A percentile compares a stretch with the other conserved stretches of the same genome.
phyloP scores from a whole-genome alignment of 2,113 vertebrate genomes.

The Centrocercus urophasianus region DNA sequence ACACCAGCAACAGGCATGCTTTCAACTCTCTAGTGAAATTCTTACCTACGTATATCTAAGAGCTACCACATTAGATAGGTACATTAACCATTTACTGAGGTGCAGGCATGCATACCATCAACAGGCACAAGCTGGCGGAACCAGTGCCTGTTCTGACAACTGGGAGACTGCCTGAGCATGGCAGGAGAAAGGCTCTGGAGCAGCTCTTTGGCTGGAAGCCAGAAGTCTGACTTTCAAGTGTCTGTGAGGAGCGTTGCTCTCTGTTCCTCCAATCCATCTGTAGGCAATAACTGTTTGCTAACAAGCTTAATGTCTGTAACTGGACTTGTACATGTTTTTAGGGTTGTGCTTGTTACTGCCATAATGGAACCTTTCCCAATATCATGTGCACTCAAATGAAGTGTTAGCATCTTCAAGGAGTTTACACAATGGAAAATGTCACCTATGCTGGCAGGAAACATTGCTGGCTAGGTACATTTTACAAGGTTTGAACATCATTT shows the following conservation, averaged over 20 bases:
- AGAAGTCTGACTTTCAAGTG: background rate
- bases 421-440: background rate
- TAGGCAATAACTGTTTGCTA: background rate
- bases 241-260: background rate
- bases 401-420: background rate
- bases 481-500: background rate
- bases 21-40: background rate
- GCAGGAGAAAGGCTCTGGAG: conserved; percentile 15
- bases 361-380: background rate
- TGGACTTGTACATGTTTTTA: background rate
- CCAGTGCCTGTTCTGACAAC: background rate
- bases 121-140: background rate
- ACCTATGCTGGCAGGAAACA: background rate
- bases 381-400: background rate
- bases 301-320: background rate
- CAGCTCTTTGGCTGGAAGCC: background rate
- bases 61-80: background rate
- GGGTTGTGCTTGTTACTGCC: background rate
- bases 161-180: background rate
- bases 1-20: background rate
- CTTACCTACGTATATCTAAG: background rate
- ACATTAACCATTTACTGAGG: background rate
- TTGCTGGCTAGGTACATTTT: background rate
- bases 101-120: background rate
- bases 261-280: background rate